A percentile compares a stretch with the other conserved stretches of the same genome.
These are phyloP conservation scores for Corythaixoides concolor DNA, from an alignment of 2,113 vertebrate genomes.

Conservation along the genomic window DNA sequence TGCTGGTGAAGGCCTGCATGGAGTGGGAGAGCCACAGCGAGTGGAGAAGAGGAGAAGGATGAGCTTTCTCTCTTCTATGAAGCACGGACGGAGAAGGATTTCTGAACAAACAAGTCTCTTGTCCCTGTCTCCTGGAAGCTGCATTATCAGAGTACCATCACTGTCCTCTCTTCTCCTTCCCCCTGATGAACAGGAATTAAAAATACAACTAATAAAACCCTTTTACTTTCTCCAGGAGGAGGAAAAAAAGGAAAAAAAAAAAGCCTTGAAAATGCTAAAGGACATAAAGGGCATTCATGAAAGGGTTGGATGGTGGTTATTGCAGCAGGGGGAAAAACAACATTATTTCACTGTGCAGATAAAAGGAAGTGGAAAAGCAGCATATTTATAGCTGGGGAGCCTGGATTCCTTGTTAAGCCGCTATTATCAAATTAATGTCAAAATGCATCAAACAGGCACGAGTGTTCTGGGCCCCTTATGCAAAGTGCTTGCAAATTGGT, in stretches of 20 bases:
- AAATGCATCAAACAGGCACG: conserved; percentile 72
- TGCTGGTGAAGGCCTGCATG: neutral
- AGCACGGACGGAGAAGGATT: neutral
- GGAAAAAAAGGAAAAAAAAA: neutral
- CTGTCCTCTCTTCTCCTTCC: conserved; percentile 14
- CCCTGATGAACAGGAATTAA: conserved; percentile 2
- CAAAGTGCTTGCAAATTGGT: conserved; percentile 67
- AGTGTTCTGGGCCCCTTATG: conserved; percentile 61
- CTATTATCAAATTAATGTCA: conserved; percentile 71
- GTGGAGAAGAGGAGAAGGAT: neutral
- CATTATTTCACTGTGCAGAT: conserved; percentile 70
- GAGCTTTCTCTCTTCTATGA: neutral
- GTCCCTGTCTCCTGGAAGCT: conserved; percentile 32
- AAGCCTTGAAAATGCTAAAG: conserved; percentile 50
- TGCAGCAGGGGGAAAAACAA: conserved; percentile 68
- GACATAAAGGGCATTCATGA: conserved; percentile 69
- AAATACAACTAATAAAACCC: conserved; percentile 42
- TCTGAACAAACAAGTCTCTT: conserved; percentile 42
- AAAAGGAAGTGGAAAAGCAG: conserved; percentile 66
- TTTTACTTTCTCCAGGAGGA: conserved; percentile 34
- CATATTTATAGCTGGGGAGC: conserved; percentile 70
- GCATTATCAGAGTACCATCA: neutral
- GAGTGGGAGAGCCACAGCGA: neutral
- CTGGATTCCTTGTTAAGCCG: conserved; percentile 66
- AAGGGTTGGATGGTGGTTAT: conserved; percentile 67